Base-by-base conservation (phyloP, 1,140 invertebrate species). In the Drosophila ananassae region DNA sequence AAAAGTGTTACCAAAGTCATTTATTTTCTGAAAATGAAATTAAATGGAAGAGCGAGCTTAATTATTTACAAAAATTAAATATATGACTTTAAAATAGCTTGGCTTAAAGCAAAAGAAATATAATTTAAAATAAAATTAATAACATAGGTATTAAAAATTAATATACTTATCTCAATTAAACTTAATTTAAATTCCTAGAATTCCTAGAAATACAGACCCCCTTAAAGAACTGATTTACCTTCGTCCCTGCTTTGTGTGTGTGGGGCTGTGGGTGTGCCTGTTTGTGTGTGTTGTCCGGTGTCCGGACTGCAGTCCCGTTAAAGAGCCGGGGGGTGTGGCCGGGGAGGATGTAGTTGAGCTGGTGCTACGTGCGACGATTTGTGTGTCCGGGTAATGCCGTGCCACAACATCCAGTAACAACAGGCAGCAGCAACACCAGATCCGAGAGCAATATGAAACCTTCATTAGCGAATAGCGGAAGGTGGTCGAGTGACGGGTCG, bases 301-400 rank as follows among this genome's bases (percentile, higher is more conserved):
- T 64, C 53, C 59, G 60, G 39, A 25, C 46, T 69, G 77, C 63
- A 74, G 73, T 73, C 17, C 47, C 25, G 47, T 61, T 55, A 50
- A 57, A 53, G 48, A 28, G 34, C 30, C 13, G 50, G 72, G 39
- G 32, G 59, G 22, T 12, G 48, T 71, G 39, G 39, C 55, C 50
- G 59, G 39, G 22, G 30, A 12, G 41, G 55, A 76, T 28, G 66
- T 62, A 59, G 60, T 74, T 77, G 63, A 52, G 77, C 72, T 77
- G 66, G 50, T 50, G 73, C 55, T 85, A 85, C 82, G 81, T 85
- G 81, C 73, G 69, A 60, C 79, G 79, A 82, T 82, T 82, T 74
- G 62, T 77, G 59, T 59, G 55, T 41, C 39, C 24, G 46, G 28
- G 28, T 48, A 58, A 61, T 67, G 61, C 34, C 57, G 55, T 54